Evolutionary conservation across 2,888 invertebrate genomes (phyloP).

Genomic region (Prenolepis imparis): DNA sequence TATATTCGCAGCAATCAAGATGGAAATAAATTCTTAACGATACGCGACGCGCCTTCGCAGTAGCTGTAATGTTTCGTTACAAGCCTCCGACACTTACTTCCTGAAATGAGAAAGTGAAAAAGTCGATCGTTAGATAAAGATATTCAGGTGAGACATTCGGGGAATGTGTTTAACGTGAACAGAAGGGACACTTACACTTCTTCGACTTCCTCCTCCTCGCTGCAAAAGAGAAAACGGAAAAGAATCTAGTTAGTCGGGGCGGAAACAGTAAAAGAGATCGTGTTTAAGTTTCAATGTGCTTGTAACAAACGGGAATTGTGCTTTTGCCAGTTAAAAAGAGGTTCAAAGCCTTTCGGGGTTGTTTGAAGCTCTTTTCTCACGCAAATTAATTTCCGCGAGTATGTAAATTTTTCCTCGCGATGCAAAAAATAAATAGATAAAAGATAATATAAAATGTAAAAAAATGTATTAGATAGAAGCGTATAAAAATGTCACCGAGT

Average conservation of each 20-base stretch:
- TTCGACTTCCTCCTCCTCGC: conserved; percentile 92
- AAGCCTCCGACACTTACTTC: conserved; percentile 86
- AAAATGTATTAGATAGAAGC: neutral
- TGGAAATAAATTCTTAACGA: conserved; percentile 24
- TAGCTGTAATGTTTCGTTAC: conserved; percentile 56
- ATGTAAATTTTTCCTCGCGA: neutral
- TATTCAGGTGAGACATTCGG: conserved; percentile 41
- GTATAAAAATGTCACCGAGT: neutral
- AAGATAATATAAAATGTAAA: neutral
- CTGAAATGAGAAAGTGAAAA: conserved; percentile 86
- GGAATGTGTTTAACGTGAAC: conserved; percentile 51
- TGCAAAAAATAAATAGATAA: too few relatives aligned
- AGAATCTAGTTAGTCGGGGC: conserved; percentile 76
- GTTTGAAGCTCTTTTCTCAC: conserved; percentile 11
- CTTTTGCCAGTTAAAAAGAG: conserved; percentile 8
- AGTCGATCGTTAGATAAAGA: conserved; percentile 60
- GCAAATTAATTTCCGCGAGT: neutral
- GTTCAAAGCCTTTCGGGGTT: neutral
- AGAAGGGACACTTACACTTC: conserved; percentile 91
- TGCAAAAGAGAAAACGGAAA: conserved; percentile 85
- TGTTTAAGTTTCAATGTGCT: conserved; percentile 79
- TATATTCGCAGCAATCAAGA: neutral
- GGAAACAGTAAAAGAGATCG: conserved; percentile 25
- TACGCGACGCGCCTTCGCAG: conserved; percentile 62
- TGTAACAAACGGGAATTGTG: conserved; percentile 64